Percentiles rank a stretch among this genome's conserved stretches.
Conservation (phyloP, 2,113 vertebrate genomes). For the Semnornis frantzii region DNA sequence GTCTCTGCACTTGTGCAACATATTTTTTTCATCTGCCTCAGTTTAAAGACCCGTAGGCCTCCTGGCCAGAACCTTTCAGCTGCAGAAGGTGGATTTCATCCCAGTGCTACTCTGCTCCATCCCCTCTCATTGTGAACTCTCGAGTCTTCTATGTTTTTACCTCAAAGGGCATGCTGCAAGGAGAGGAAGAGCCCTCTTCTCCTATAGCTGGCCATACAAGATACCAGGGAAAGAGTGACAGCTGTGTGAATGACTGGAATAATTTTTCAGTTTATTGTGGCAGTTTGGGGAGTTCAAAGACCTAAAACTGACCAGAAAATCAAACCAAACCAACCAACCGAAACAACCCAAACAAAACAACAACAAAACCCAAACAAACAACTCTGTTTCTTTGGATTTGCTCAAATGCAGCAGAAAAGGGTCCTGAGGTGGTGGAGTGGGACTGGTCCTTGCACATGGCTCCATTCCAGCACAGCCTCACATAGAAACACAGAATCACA, state of each 20-base stretch:
- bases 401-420: not conserved
- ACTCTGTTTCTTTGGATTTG: not conserved
- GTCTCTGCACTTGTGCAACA: not conserved
- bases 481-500: too few species aligned
- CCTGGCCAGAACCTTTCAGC: not conserved
- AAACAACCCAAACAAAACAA: too few species aligned
- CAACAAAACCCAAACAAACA: too few species aligned
- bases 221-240: not conserved
- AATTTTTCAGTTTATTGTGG: not conserved
- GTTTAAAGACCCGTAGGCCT: not conserved
- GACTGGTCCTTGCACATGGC: not conserved
- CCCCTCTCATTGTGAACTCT: accelerated
- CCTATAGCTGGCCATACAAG: not conserved
- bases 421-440: accelerated
- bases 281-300: not conserved
- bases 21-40: not conserved
- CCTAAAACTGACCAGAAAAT: not conserved
- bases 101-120: accelerated
- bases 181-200: not conserved
- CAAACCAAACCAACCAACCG: too few species aligned
- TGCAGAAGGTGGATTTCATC: not conserved
- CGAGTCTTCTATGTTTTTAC: not conserved
- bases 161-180: not conserved
- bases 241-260: not conserved
- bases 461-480: not conserved